Conservation (phyloP, 2,888 invertebrate genomes). For the Ennomos erosarius region DNA sequence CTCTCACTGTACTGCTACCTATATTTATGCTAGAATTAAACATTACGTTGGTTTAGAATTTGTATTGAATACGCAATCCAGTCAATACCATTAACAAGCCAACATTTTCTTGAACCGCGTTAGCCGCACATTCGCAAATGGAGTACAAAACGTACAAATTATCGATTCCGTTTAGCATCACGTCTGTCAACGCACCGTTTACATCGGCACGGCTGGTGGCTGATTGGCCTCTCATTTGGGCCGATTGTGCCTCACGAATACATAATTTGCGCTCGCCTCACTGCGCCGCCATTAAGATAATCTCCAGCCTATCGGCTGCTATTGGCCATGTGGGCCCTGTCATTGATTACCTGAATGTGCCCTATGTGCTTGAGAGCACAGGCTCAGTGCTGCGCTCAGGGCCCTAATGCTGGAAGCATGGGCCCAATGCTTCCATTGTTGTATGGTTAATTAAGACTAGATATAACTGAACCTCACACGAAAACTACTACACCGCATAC, state of each 20-base stretch:
- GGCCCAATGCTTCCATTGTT: constrained; percentile 24
- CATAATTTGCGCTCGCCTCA: constrained; percentile 72
- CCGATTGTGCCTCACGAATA: constrained; percentile 78
- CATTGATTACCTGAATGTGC: constrained; percentile 59
- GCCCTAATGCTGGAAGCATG: constrained; percentile 16
- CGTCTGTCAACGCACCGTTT: constrained; percentile 67
- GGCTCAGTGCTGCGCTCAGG: constrained; percentile 11
- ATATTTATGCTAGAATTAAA: too few species aligned
- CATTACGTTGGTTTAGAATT: not conserved
- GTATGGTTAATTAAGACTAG: constrained; percentile 39
- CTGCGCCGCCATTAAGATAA: constrained; percentile 76
- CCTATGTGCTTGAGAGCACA: constrained; percentile 15
- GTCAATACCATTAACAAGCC: constrained; percentile 3
- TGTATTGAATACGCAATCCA: not conserved
- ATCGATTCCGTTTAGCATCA: constrained; percentile 68
- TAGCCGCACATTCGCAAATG: constrained; percentile 17
- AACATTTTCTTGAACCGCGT: constrained; percentile 1
- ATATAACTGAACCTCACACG: constrained; percentile 3
- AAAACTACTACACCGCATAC: too few species aligned
- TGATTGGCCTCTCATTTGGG: constrained; percentile 82
- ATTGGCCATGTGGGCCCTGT: constrained; percentile 54
- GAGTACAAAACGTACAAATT: constrained; percentile 51
- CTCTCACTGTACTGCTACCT: too few species aligned
- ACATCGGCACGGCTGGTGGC: constrained; percentile 59
- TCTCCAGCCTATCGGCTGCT: constrained; percentile 57